These are phyloP conservation scores for Chiloscyllium punctatum DNA, from an alignment of 2,797 vertebrate species.

Conservation along the genomic window DNA sequence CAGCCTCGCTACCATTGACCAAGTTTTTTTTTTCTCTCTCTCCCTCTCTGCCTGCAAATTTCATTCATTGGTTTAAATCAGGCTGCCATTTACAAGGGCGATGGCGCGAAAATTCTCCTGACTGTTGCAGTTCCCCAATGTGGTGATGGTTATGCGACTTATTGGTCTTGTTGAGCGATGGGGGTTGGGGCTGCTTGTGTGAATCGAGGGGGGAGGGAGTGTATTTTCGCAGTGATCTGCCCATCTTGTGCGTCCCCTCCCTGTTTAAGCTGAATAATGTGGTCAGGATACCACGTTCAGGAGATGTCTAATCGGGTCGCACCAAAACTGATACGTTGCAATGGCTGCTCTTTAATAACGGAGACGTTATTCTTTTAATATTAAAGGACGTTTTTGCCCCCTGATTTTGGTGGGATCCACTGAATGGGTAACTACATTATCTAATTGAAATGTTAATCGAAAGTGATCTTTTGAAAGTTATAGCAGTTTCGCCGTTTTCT, in stretches of 20 bases:
- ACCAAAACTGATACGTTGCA: background rate
- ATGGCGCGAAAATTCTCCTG: slow-evolving; percentile 33
- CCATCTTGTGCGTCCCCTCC: background rate
- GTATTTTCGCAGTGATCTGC: background rate
- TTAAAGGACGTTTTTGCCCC: background rate
- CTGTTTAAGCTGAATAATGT: background rate
- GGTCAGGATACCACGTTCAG: background rate
- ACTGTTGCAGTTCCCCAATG: background rate
- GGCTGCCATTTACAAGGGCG: slow-evolving; percentile 10
- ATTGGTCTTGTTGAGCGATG: background rate
- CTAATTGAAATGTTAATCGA: slow-evolving; percentile 27
- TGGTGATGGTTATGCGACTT: background rate
- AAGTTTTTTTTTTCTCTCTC: background rate
- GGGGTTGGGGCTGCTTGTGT: background rate
- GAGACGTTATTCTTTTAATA: background rate
- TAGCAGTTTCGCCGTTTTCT: background rate
- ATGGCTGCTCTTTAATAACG: slow-evolving; percentile 20
- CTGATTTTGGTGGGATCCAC: background rate
- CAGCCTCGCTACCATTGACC: slow-evolving; percentile 26
- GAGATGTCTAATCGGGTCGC: background rate
- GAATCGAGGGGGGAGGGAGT: background rate
- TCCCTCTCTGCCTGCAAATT: background rate
- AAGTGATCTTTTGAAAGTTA: background rate
- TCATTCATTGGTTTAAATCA: slow-evolving; percentile 37
- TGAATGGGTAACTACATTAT: background rate